These are phyloP conservation scores for Anolis carolinensis DNA, from an alignment of 2,113 vertebrate species.

Conservation along the genomic window DNA sequence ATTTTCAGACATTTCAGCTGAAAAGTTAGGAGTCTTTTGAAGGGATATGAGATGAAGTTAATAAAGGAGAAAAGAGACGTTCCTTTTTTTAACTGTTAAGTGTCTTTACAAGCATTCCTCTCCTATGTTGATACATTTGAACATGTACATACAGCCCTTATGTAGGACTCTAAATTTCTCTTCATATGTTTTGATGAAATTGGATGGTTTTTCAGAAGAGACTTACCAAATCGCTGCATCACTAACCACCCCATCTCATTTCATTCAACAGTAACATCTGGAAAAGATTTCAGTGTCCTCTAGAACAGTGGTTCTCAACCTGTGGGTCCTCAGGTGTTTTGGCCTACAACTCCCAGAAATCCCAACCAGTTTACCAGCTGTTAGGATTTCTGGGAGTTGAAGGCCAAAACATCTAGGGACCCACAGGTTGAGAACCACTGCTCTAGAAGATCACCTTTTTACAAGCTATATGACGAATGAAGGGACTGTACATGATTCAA, in stretches of 20 bases:
- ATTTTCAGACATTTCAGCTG: background rate
- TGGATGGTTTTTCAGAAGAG: background rate
- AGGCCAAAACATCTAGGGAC: too few species aligned
- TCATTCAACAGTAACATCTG: background rate
- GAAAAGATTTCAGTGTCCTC: background rate
- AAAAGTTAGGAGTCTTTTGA: background rate
- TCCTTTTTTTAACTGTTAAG: background rate
- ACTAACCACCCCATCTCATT: background rate
- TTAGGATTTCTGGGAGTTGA: too few species aligned
- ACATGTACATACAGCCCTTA: background rate
- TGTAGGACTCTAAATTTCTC: background rate
- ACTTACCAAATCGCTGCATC: background rate
- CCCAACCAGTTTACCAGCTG: too few species aligned
- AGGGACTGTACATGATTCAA: background rate
- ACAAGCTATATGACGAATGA: background rate
- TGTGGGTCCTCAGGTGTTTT: too few species aligned
- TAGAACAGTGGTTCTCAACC: too few species aligned
- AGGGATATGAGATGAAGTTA: background rate
- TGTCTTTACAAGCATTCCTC: too few species aligned
- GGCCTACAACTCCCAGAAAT: too few species aligned
- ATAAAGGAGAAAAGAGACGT: background rate
- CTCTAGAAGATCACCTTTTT: background rate
- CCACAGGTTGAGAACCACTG: too few species aligned
- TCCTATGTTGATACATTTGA: background rate
- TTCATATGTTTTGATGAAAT: background rate